Percentiles rank a stretch among this genome's conserved stretches.
These are phyloP conservation scores for Cinclus cinclus DNA, from an alignment of 2,113 vertebrate genomes.

Conservation along the genomic window DNA sequence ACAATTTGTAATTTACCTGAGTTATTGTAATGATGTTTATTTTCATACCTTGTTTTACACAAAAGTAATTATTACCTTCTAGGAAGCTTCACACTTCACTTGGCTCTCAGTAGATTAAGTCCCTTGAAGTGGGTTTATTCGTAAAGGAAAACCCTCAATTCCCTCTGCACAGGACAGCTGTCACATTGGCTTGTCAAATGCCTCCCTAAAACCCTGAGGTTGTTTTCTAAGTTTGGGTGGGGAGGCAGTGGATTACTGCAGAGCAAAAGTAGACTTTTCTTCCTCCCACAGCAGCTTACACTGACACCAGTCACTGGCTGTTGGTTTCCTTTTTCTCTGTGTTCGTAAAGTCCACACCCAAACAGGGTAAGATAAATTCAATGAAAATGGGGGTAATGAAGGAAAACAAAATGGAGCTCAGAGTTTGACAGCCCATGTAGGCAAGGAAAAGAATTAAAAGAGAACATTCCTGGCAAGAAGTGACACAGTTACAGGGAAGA, in stretches of 20 bases:
- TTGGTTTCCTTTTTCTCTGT: not conserved
- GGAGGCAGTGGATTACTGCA: not conserved
- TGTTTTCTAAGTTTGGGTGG: not conserved
- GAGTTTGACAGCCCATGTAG: not conserved
- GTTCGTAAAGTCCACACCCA: not conserved
- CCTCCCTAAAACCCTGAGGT: not conserved
- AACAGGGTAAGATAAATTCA: not conserved
- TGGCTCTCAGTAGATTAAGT: not conserved
- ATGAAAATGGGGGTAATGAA: not conserved
- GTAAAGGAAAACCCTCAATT: not conserved
- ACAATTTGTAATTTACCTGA: not conserved
- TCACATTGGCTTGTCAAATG: not conserved
- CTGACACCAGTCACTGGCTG: not conserved
- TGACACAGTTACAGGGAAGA: not conserved
- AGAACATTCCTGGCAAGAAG: not conserved
- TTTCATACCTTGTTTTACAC: not conserved
- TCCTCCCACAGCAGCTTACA: not conserved
- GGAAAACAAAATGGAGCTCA: not conserved
- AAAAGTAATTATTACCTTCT: constrained; percentile 2
- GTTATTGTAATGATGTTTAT: not conserved
- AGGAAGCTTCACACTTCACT: not conserved
- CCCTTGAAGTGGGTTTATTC: not conserved
- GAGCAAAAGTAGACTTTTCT: not conserved
- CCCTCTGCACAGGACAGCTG: not conserved
- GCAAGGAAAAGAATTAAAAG: not conserved